Conservation (phyloP, 2,113 vertebrate genomes). For the Opisthocomus hoazin region DNA sequence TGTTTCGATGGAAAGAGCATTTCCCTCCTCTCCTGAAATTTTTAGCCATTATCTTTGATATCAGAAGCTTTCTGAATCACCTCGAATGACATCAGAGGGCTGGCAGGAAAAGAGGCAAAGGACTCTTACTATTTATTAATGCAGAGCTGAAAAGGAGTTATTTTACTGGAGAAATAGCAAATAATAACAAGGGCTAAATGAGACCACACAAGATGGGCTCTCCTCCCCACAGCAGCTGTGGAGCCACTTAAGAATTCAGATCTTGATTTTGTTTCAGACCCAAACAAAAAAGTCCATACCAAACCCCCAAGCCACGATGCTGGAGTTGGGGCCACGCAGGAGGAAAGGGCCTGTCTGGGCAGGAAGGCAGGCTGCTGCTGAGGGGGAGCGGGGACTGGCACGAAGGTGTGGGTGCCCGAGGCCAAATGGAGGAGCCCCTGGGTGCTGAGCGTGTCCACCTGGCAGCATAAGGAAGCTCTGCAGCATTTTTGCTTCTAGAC, state of each 20-base stretch:
- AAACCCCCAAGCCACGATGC: neutral
- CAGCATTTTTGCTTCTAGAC: neutral
- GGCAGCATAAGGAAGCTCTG: neutral
- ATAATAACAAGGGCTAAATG: neutral
- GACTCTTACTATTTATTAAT: neutral
- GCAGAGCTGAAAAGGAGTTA: neutral
- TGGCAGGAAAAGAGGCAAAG: neutral
- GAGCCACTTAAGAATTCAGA: neutral
- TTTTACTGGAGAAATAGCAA: neutral
- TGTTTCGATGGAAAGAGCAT: fast-evolving
- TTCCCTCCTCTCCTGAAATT: neutral
- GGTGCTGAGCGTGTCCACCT: neutral
- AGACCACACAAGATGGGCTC: neutral
- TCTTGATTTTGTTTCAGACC: neutral
- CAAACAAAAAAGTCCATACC: neutral
- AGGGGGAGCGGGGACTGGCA: neutral
- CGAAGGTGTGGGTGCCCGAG: neutral
- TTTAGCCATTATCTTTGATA: neutral
- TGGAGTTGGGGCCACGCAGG: neutral
- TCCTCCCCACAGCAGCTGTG: neutral
- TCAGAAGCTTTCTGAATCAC: neutral
- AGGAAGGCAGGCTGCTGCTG: neutral
- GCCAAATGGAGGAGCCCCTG: neutral
- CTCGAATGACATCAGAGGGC: neutral
- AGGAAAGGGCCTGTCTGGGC: neutral